Evolutionary conservation across 2,888 invertebrate species (phyloP), one percentile per base, ranked within the genome.

Genomic region (Lacanobia oleracea): DNA sequence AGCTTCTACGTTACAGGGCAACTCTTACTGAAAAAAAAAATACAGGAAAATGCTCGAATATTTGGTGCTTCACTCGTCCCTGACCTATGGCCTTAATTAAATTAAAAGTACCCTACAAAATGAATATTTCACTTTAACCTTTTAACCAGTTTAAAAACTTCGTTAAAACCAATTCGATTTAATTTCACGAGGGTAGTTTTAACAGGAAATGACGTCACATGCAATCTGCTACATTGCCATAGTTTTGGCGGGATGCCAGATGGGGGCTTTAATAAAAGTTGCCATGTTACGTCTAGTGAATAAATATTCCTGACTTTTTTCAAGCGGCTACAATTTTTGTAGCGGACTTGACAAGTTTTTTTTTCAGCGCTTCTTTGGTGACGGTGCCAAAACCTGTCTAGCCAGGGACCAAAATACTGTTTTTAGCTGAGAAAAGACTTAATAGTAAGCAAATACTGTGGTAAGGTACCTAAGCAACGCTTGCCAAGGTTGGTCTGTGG

Each of bases 261-360:
- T 48, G 62, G 59, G 70, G 48, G 82, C 74, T 83, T 79, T 77
- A 81, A 79, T 79, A 82, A 85, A 84, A 84, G 66, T 77, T 82
- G 73, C 75, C 67, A 66, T 71, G 67, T 57, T 70, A 33, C 75
- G 81, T 71, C 72, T 71, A 69, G 67, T 67, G 57, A 69, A 73
- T 79, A 69, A 85, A 82, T 85, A 77, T 65, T 65, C 53, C 73
- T 65, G 53, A 7, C 2, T 60, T 79, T 72, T 81, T 77, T 62
- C 61, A 4, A 65, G 27, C 57, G 9, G 56, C 43, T 63, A 37
- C 10, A 43, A 50, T 67, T 79, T 81, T 81, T 70, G 51, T 14
- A 61, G 57, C 43, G 12, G 12, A 27, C 43, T 45, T 71, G 67
- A 71, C 60, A 64, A 43, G 48, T 8, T 61, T 70, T 70, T 81